Evolutionary conservation across 2,113 vertebrate genomes (phyloP).

Genomic region (Damaliscus lunatus): DNA sequence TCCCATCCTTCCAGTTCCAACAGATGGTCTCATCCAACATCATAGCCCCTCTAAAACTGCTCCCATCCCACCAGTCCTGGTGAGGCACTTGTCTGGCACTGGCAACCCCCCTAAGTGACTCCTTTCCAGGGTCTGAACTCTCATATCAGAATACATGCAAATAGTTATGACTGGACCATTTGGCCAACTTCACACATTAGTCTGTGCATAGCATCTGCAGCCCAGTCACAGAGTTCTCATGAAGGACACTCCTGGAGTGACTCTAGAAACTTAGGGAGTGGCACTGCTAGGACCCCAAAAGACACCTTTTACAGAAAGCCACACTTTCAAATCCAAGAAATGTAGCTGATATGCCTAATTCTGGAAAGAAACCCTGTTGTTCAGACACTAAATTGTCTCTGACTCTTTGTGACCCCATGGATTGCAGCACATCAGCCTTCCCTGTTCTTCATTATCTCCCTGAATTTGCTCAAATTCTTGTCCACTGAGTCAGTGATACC

Average conservation of each 20-base stretch:
- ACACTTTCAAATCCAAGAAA: neutral
- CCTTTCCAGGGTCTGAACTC: neutral
- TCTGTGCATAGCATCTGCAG: neutral
- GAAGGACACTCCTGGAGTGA: too few species aligned
- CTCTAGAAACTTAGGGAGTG: neutral
- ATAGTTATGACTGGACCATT: neutral
- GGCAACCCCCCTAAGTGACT: neutral
- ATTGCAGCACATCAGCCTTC: neutral
- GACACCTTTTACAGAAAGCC: neutral
- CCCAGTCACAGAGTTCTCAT: too few species aligned
- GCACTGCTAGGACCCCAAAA: neutral
- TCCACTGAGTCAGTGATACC: neutral
- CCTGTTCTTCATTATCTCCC: neutral
- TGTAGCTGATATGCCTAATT: neutral
- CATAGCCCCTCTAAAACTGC: neutral
- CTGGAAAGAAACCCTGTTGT: neutral
- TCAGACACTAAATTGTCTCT: neutral
- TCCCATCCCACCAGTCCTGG: neutral
- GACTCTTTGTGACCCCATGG: neutral
- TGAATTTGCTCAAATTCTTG: neutral
- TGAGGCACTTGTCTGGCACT: neutral
- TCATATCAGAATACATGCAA: neutral
- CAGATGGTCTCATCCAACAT: neutral
- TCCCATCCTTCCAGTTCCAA: neutral
- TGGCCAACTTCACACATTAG: neutral